Percentiles rank a stretch among this genome's conserved stretches.
Conservation (phyloP, 2,113 vertebrate species). For the Aspidoscelis tigris region DNA sequence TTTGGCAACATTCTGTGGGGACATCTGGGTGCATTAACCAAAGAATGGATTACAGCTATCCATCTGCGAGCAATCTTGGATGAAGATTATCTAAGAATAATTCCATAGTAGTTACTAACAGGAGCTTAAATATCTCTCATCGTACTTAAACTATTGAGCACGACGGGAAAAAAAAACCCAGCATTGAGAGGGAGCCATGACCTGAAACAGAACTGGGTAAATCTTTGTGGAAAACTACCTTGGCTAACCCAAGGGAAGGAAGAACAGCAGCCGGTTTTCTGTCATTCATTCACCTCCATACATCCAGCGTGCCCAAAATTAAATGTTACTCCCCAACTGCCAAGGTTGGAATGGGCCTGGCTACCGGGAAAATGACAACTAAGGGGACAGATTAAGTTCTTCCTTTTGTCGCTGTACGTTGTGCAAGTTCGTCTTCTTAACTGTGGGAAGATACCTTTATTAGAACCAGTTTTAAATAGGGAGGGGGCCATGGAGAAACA, state of each 20-base stretch:
- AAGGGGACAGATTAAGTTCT: too few species aligned
- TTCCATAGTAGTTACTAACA: conserved; percentile 32
- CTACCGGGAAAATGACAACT: too few species aligned
- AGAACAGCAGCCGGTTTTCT: too few species aligned
- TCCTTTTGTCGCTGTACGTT: too few species aligned
- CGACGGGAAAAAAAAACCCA: background rate
- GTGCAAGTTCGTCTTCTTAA: too few species aligned
- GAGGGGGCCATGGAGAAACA: too few species aligned
- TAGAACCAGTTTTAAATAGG: too few species aligned
- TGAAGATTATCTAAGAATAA: conserved; percentile 45
- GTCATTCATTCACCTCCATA: too few species aligned
- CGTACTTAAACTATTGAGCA: conserved; percentile 26
- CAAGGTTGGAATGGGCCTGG: too few species aligned
- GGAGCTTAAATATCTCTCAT: conserved; percentile 39
- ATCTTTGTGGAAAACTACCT: background rate
- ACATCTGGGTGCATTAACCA: conserved; percentile 35
- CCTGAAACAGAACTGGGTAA: background rate
- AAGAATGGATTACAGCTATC: conserved; percentile 10
- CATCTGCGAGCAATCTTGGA: conserved; percentile 23
- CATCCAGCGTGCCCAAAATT: too few species aligned
- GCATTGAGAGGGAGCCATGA: background rate
- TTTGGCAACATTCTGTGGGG: background rate
- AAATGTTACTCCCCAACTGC: too few species aligned
- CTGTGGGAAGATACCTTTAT: too few species aligned
- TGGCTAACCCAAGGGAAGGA: background rate